Percentiles rank a stretch among this genome's conserved stretches.
Evolutionary conservation across 2,888 invertebrate genomes (phyloP).

Genomic region (Geotrupes spiniger): DNA sequence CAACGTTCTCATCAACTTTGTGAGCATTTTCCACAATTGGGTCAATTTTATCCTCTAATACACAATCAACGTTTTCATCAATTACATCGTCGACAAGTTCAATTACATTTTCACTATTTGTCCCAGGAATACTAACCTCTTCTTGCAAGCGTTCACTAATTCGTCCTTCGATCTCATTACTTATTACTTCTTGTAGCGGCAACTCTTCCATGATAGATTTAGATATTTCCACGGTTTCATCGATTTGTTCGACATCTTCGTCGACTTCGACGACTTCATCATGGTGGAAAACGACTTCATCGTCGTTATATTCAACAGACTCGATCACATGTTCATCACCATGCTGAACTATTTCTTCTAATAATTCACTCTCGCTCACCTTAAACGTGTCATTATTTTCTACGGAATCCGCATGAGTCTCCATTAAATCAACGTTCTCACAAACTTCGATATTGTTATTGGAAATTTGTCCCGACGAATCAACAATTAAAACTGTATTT

Average conservation of each 20-base stretch:
- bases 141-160: not conserved
- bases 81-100: not conserved
- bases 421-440: not conserved
- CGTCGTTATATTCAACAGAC: no score
- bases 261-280: no score
- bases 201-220: not conserved
- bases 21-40: slow-evolving; percentile 6
- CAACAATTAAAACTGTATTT: not conserved
- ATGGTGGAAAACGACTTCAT: no score
- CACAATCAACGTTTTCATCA: slow-evolving; percentile 1
- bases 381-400: not conserved
- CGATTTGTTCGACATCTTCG: not conserved
- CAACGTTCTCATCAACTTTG: not conserved
- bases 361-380: no score
- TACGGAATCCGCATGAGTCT: not conserved
- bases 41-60: not conserved
- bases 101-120: not conserved
- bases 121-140: not conserved
- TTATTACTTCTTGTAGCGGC: not conserved
- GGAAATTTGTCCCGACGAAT: not conserved
- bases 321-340: no score
- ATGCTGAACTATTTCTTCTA: no score
- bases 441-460: not conserved
- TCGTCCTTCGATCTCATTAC: not conserved
- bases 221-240: no score